Evolutionary conservation across 2,888 invertebrate genomes (phyloP).

Genomic region (Temnothorax rugatulus): DNA sequence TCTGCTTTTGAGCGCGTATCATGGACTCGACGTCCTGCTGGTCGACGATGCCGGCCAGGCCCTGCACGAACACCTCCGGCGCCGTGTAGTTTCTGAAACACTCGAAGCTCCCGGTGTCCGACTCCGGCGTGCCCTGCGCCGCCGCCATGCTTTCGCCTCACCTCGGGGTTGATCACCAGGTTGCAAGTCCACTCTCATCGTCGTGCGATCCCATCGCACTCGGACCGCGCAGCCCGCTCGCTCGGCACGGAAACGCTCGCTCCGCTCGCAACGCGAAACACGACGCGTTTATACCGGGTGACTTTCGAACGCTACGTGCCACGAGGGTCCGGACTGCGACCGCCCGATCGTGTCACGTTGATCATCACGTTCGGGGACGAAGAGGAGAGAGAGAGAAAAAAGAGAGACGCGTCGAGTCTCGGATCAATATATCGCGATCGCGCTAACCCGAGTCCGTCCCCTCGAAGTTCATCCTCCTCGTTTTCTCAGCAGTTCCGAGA

Average conservation of each 20-base stretch:
- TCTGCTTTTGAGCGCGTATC: slow-evolving; percentile 96
- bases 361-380: not conserved
- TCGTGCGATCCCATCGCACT: slow-evolving; percentile 9
- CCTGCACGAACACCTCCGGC: slow-evolving; percentile 97
- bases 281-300: not conserved
- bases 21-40: slow-evolving; percentile 96
- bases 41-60: slow-evolving; percentile 95
- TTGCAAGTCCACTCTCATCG: slow-evolving; percentile 8
- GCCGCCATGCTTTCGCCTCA: slow-evolving; percentile 79
- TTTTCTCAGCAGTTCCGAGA: not conserved
- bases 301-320: not conserved
- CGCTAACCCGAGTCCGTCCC: not conserved
- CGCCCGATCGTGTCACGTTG: not conserved
- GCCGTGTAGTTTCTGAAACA: slow-evolving; percentile 96
- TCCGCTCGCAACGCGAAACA: not conserved
- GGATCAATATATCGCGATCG: slow-evolving; percentile 1
- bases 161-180: not conserved
- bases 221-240: not conserved
- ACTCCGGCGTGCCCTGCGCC: slow-evolving; percentile 86
- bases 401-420: not conserved
- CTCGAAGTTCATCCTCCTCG: no score
- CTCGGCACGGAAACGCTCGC: no score
- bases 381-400: not conserved
- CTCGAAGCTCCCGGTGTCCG: slow-evolving; percentile 90
- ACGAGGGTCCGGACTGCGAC: not conserved